Evolutionary conservation across 2,797 vertebrate species (phyloP).

Genomic region (Selene dorsalis): DNA sequence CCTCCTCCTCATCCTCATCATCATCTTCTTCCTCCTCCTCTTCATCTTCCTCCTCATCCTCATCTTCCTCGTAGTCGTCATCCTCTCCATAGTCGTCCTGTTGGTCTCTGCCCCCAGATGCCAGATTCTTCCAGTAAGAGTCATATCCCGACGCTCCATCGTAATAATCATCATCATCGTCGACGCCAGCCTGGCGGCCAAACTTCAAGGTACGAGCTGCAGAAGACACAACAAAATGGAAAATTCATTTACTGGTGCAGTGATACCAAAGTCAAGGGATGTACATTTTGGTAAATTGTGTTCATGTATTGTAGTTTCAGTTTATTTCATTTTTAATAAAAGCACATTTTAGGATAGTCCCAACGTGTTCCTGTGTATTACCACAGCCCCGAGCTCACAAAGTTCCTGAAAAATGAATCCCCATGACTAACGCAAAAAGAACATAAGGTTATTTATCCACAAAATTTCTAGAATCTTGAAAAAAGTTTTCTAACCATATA

Average conservation of each 20-base stretch:
- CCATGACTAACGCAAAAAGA: too few relatives aligned
- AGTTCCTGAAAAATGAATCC: too few relatives aligned
- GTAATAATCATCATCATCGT: slow-evolving; percentile 87
- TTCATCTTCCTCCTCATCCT: slow-evolving; percentile 86
- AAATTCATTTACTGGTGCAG: background rate
- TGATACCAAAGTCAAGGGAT: background rate
- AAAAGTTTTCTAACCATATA: too few relatives aligned
- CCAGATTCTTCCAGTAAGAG: slow-evolving; percentile 91
- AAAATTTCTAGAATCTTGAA: too few relatives aligned
- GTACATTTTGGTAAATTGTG: background rate
- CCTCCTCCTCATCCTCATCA: slow-evolving; percentile 75
- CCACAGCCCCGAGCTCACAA: too few relatives aligned
- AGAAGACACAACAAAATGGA: slow-evolving; percentile 17
- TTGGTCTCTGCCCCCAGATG: slow-evolving; percentile 81
- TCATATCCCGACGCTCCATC: slow-evolving; percentile 90
- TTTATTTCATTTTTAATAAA: too few relatives aligned
- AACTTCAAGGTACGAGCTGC: slow-evolving; percentile 94
- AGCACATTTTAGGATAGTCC: too few relatives aligned
- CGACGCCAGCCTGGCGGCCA: slow-evolving; percentile 90
- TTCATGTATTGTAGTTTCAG: too few relatives aligned
- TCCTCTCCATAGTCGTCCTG: slow-evolving; percentile 71
- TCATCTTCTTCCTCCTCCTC: slow-evolving; percentile 86
- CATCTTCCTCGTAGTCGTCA: slow-evolving; percentile 81
- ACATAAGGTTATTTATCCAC: too few relatives aligned
- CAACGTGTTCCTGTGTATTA: too few relatives aligned